Evolutionary conservation across 2,888 invertebrate genomes (phyloP), one percentile per base, ranked within the genome.

Genomic region (Caradrina clavipalpis): DNA sequence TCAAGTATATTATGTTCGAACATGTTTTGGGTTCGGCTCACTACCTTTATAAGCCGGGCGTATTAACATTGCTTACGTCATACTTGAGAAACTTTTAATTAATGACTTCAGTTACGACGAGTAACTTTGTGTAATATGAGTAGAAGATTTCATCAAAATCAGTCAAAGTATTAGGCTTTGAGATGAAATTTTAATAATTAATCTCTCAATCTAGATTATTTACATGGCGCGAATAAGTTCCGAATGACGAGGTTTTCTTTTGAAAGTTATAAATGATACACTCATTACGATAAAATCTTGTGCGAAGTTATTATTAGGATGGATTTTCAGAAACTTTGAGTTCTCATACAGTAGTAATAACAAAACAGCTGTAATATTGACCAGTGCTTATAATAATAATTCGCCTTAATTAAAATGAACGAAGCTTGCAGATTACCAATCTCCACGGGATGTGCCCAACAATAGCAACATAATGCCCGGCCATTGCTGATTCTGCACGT

Each of bases 31-130:
- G 65, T 69, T 81, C 61, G 50, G 66, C 56, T 83, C 58, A 68
- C 61, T 83, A 81, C 72, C 74, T 80, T 73, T 78, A 70, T 77
- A 84, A 84, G 70, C 70, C 66, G 39, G 56, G 55, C 63, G 65
- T 84, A 73, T 78, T 75, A 83, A 82, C 72, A 84, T 83, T 70
- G 76, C 76, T 78, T 72, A 80, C 82, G 78, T 80, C 63, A 80
- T 57, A 59, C 71, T 67, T 55, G 47, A 63, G 56, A 63, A 84
- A 84, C 76, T 83, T 84, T 82, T 83, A 84, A 84, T 82, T 75
- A 82, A 84, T 78, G 82, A 73, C 69, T 69, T 71, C 63, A 77
- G 71, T 74, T 66, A 68, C 49, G 66, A 76, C 53, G 64, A 42
- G 31, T 54, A 78, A 81, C 65, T 78, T 83, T 65, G 67, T 68